Base-by-base conservation (phyloP, 2,888 invertebrate species). In the Mesorhabditis sp. region DNA sequence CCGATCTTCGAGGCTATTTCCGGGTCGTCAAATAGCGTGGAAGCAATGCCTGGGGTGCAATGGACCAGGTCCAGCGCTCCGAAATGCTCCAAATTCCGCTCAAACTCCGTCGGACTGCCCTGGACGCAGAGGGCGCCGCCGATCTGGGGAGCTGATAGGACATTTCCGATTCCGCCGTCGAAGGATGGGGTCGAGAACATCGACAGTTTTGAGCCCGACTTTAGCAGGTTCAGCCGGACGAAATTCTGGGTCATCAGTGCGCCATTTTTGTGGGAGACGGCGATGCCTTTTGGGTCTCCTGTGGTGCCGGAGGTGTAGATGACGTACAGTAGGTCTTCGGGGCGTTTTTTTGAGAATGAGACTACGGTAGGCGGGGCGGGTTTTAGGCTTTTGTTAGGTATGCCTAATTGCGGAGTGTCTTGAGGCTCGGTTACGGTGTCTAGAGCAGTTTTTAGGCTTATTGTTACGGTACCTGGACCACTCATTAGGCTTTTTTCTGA, bases 281-380 rank as follows among this genome's bases (percentile, higher is more conserved):
- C 70, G 4, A 83, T 82, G 0, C 75, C 77, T 72, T 84, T 84
- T 4, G 84, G 84, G 13, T 45, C 63, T 44, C 84, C 85, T 2
- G 85, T 83, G 0, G 84, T 79, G 43, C 84, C 84, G 15, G 85
- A 85, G 5, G 84, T 84, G 67, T 77, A 74, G 62, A 85, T 82
- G 4, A 82, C 72, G 63, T 84, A 84, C 5, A 80, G 75, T 4
- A 82, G 66, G 64, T 79, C 74, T n/a, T 28, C 28, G 28, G 28
- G 28, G 28, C 28, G 28, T 28, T 1, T 28, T 28, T 28, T 28
- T 28, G 28, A 28, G 28, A 28, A 28, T 28, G 28, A 28, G 28
- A 28, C 28, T 28, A 28, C 28, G 2, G 28, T 28, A 28, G 28
- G 28, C 28, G 28, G 28, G 28, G 28, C 58, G 58, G 58, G n/a